phyloP scores from a whole-genome alignment of 2,797 vertebrate species.

The Catostomus latipinnis region DNA sequence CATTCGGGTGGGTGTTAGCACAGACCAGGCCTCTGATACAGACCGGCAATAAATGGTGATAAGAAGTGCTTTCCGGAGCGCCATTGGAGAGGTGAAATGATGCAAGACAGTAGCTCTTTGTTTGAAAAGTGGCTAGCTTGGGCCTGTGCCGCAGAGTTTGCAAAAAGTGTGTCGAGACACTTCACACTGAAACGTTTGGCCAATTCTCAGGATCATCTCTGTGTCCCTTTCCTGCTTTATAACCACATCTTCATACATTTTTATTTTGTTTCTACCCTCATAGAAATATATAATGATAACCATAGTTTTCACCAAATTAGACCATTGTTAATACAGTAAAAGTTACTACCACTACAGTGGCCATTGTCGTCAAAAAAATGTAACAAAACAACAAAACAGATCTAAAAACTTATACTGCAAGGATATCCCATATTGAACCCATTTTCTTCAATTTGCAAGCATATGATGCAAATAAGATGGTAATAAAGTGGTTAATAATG shows the following conservation, averaged over 20 bases:
- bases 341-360: no score
- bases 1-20: slow-evolving; percentile 61
- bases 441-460: no score
- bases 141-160: slow-evolving; percentile 75
- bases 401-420: no score
- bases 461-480: no score
- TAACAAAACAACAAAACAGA: no score
- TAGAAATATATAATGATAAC: no score
- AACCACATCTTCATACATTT: background rate
- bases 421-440: no score
- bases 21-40: slow-evolving; percentile 56
- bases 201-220: slow-evolving; percentile 61
- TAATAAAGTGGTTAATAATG: no score
- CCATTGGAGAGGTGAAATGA: slow-evolving; percentile 68
- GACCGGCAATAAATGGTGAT: slow-evolving; percentile 74
- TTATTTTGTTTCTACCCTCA: no score
- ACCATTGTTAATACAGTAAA: no score
- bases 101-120: slow-evolving; percentile 85
- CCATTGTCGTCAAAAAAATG: no score
- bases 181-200: slow-evolving; percentile 69
- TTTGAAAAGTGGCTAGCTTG: slow-evolving; percentile 76
- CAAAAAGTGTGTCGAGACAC: slow-evolving; percentile 77
- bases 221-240: background rate
- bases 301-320: no score
- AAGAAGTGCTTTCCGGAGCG: slow-evolving; percentile 75